Base-by-base conservation (phyloP, 2,888 invertebrate species). In the Buathra laborator region DNA sequence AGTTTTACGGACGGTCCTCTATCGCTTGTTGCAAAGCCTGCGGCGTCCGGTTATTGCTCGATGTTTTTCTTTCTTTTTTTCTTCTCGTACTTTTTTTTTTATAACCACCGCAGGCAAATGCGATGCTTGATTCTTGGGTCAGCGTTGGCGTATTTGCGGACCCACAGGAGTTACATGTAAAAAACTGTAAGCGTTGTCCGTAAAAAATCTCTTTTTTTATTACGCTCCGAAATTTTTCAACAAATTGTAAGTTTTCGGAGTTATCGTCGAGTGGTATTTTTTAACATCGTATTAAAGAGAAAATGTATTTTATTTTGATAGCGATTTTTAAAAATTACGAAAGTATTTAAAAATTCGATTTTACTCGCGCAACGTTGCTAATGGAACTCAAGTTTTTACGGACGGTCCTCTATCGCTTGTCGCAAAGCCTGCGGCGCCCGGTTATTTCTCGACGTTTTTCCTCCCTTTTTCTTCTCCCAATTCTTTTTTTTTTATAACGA, bases 361-460 rank as follows among this genome's bases (percentile, higher is more conserved):
- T 29, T 14, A 46, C 32, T 75, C 44, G 70, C 68, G n/a, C 16
- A 10, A 4, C n/a, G n/a, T 81, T 48, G 62, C 70, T 75, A 70
- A 68, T 46, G 68, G 44, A 19, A 59, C n/a, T 16, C 75, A 75
- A 48, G 10, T 48, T 48, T 48, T 75, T 68, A 75, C 37, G 44
- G 46, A 51, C 62, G 14, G 29, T 62, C 59, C 16, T 48, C 62
- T 59, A 75, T 29, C 19, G 74, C 44, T 81, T 62, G n/a, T 24
- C 29, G 46, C n/a, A 68, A 62, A 37, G 75, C 10, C 43, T 32
- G 43, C 48, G 43, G 46, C 74, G 59, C 12, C 14, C 59, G 29
- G 16, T 16, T 4, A 6, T 12, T 43, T 16, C 32, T 66, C 32
- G 51, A 53, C 32, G 4, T 16, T 24, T 9, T 24, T 37, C 44